Percentiles rank a stretch among this genome's conserved stretches.
phyloP scores from a whole-genome alignment of 2,888 invertebrate species.

The Dolomedes plantarius region DNA sequence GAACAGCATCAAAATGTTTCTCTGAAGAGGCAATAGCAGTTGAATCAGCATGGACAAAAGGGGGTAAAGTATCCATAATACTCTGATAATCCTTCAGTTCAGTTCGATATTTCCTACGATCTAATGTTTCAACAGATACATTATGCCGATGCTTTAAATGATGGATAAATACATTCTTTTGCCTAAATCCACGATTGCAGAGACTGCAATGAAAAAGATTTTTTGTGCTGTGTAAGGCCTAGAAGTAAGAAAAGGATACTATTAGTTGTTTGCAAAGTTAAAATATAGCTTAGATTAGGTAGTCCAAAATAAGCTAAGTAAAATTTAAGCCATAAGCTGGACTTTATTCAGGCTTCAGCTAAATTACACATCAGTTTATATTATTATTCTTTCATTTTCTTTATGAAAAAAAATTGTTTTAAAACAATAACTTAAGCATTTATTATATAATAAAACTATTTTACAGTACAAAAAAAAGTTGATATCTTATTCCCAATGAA shows the following conservation, averaged over 20 bases:
- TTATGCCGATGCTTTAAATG: slow-evolving; percentile 63
- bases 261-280: too few relatives aligned
- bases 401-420: too few relatives aligned
- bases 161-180: slow-evolving; percentile 68
- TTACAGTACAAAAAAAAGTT: too few relatives aligned
- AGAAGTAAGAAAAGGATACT: slow-evolving; percentile 11
- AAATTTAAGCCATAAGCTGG: too few relatives aligned
- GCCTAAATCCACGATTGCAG: slow-evolving; percentile 61
- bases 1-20: slow-evolving; percentile 47
- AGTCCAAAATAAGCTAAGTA: too few relatives aligned
- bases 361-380: too few relatives aligned
- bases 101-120: slow-evolving; percentile 49
- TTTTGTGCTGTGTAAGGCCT: slow-evolving; percentile 64
- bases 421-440: too few relatives aligned
- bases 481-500: too few relatives aligned
- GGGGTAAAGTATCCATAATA: slow-evolving; percentile 42
- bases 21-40: slow-evolving; percentile 38
- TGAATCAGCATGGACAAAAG: slow-evolving; percentile 35
- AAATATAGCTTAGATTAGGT: not conserved
- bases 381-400: too few relatives aligned
- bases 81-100: slow-evolving; percentile 29
- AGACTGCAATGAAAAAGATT: slow-evolving; percentile 62
- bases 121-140: slow-evolving; percentile 60
- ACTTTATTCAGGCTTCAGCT: too few relatives aligned
- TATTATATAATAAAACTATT: too few relatives aligned